Base-by-base conservation (phyloP, 2,888 invertebrate genomes). In the Lampropteryx suffumata region DNA sequence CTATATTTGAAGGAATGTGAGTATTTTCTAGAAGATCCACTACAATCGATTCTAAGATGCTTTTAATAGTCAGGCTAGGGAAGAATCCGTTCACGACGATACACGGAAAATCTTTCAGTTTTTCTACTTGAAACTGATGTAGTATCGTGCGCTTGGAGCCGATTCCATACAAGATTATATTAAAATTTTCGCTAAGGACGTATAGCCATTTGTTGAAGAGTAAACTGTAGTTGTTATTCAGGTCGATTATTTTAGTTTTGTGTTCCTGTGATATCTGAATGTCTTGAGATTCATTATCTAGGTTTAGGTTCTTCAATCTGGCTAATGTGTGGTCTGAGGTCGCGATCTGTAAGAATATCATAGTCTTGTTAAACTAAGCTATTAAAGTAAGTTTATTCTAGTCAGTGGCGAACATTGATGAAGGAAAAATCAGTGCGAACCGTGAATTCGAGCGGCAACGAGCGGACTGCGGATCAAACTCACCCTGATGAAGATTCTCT, bases 21-120 rank as follows among this genome's bases (percentile, higher is more conserved):
- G 84, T 90, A 40, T 94, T 79, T 56, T 93, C 94, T 42, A 97
- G 76, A 0, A 96, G 80, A 66, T 95, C 95, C 33, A 92, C 85
- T 8, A 94, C 91, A 64, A 97, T 94, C 24, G 92, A 92, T 82
- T 95, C 95, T 33, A 96, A 79, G 62, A 96, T 92, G 91, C 95
- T 95, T 87, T 97, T 97, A 0, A 97, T 84, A 0, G 96, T 95
- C 39, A 98, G 86, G 83, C 96, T 96, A 1, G 98, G 98, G 73
- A 98, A 98, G 82, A 96, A 98, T 1, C 98, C 98, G 82, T 98
- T 97, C 0, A 98, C 88, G 13, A 97, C 94, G 37, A 98, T 77
- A 45, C 96, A 95, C 0, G 95, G 94, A 64, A 74, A 80, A 30
- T 82, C 72, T 50, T 78, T 65, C 0, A 90, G 63, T 51, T 79